Conservation (phyloP, 1,140 invertebrate genomes). For the Drosophila repletoides region DNA sequence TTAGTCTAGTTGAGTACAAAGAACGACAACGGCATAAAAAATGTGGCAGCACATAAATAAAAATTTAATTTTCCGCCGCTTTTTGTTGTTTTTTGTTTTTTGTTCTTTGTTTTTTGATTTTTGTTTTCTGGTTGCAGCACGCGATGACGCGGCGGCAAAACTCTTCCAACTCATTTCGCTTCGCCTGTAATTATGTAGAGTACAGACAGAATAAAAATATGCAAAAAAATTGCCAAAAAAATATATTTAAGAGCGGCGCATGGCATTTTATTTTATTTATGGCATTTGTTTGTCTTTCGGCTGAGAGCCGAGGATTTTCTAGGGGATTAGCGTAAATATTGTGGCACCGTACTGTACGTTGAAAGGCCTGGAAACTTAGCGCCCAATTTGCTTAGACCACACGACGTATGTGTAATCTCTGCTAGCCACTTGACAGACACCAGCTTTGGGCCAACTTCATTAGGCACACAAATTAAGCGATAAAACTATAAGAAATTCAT, state of each 20-base stretch:
- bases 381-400: constrained; percentile 51
- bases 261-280: constrained; percentile 55
- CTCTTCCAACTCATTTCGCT: constrained; percentile 49
- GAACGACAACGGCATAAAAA: constrained; percentile 60
- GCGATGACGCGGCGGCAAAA: constrained; percentile 66
- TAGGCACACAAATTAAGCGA: constrained; percentile 72
- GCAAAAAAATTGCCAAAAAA: constrained; percentile 57
- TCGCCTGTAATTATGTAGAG: constrained; percentile 61
- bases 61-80: constrained; percentile 65
- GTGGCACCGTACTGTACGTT: constrained; percentile 8
- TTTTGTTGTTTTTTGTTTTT: constrained; percentile 29
- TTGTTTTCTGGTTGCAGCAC: constrained; percentile 40
- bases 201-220: constrained; percentile 5
- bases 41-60: constrained; percentile 79
- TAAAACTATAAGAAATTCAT: constrained; percentile 72
- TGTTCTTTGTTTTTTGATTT: too few relatives aligned
- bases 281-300: constrained; percentile 41
- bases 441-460: constrained; percentile 71
- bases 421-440: constrained; percentile 44
- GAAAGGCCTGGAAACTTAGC: constrained; percentile 3
- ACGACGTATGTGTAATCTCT: constrained; percentile 65
- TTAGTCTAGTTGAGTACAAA: constrained; percentile 51
- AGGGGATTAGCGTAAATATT: constrained; percentile 28
- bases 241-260: constrained; percentile 60
- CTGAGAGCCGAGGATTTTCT: constrained; percentile 22